phyloP scores from a whole-genome alignment of 2,797 vertebrate species.

The Oryzias dopingdopingensis region DNA sequence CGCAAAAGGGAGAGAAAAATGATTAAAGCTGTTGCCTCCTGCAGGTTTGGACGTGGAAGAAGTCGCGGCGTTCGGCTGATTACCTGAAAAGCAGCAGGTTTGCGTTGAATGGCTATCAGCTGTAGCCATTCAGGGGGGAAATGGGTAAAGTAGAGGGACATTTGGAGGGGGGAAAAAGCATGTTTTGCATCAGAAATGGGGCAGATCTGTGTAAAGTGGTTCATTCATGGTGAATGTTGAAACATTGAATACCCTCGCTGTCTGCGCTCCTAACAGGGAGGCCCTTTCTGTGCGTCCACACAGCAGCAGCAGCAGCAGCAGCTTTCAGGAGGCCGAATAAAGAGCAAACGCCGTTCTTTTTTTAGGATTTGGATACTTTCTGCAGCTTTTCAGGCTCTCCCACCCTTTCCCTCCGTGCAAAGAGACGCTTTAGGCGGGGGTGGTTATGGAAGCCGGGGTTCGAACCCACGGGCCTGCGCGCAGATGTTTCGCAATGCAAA shows the following conservation, averaged over 20 bases:
- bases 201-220: constrained; percentile 22
- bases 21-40: constrained; percentile 1
- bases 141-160: no score
- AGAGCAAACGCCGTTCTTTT: constrained; percentile 11
- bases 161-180: neutral
- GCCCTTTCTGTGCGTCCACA: constrained; percentile 56
- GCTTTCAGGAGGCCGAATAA: constrained; percentile 32
- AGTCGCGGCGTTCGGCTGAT: constrained; percentile 6
- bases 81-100: constrained; percentile 5
- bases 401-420: neutral
- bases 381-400: constrained; percentile 14
- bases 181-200: constrained; percentile 22
- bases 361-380: constrained; percentile 24
- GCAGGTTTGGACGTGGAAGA: constrained; percentile 25
- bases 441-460: no score
- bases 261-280: constrained; percentile 48
- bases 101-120: constrained; percentile 33
- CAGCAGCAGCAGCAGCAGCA: constrained; percentile 30
- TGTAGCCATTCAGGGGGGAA: constrained; percentile 4
- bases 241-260: constrained; percentile 46
- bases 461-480: constrained; percentile 53
- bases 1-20: neutral
- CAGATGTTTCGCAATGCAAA: constrained; percentile 56
- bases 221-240: constrained; percentile 45
- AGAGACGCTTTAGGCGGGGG: no score